Percentiles rank a stretch among this genome's conserved stretches.
Evolutionary conservation across 1,140 invertebrate species (phyloP).

Genomic region (Diachasmimorpha longicaudata): DNA sequence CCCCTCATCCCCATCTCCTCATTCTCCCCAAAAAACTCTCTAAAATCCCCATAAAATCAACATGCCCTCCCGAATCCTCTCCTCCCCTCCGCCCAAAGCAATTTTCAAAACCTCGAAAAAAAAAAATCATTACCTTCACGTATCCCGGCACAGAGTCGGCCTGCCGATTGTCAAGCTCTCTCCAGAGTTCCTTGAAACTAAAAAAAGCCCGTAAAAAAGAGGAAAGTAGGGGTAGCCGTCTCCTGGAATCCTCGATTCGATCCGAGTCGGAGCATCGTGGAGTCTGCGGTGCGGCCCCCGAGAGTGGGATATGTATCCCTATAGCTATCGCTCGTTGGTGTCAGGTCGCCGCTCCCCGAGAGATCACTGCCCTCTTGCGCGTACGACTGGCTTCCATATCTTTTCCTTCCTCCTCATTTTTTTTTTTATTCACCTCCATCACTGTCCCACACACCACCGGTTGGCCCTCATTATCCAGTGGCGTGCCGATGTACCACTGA

Average conservation of each 20-base stretch:
- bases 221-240: not conserved
- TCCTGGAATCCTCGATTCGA: slow-evolving; percentile 3
- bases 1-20: too few relatives aligned
- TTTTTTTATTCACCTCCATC: not conserved
- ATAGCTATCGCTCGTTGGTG: slow-evolving; percentile 42
- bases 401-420: slow-evolving; percentile 30
- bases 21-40: too few relatives aligned
- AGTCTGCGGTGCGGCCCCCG: slow-evolving; percentile 16
- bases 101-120: not conserved
- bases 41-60: too few relatives aligned
- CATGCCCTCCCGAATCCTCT: not conserved
- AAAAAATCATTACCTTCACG: not conserved
- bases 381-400: slow-evolving; percentile 52
- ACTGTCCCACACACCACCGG: not conserved
- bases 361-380: slow-evolving; percentile 63
- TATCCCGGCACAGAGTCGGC: too few relatives aligned
- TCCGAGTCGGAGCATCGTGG: not conserved
- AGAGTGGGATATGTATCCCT: slow-evolving; percentile 17
- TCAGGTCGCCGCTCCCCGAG: slow-evolving; percentile 62
- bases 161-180: not conserved
- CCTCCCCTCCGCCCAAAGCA: not conserved
- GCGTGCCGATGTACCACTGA: not conserved
- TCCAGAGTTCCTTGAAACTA: not conserved
- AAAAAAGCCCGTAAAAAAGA: not conserved
- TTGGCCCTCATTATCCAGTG: not conserved